A percentile compares a stretch with the other conserved stretches of the same genome.
phyloP scores from a whole-genome alignment of 2,888 invertebrate genomes.

The Ectemnius lituratus region DNA sequence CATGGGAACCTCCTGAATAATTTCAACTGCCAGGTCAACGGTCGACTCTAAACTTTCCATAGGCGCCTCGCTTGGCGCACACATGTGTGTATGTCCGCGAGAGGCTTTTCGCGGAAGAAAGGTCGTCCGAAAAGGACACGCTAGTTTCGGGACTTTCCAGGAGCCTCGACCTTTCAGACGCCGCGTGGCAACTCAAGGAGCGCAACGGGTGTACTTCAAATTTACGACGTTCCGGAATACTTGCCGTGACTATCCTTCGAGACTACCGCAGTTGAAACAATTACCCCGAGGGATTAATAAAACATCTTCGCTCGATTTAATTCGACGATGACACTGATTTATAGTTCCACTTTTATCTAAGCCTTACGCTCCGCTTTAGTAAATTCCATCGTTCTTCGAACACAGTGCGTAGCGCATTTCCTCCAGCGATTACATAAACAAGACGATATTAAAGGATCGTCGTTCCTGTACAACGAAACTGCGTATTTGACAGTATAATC shows the following conservation, averaged over 20 bases:
- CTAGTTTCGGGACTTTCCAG: conserved; percentile 38
- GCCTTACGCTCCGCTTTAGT: too few relatives aligned
- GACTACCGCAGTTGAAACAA: background rate
- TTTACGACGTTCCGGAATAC: conserved; percentile 39
- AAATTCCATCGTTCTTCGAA: too few relatives aligned
- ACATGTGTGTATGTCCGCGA: conserved; percentile 20
- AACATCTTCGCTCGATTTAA: conserved; percentile 9
- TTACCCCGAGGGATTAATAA: conserved; percentile 16
- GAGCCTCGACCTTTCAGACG: conserved; percentile 34
- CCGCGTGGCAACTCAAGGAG: conserved; percentile 1
- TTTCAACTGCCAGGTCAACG: conserved; percentile 45
- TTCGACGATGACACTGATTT: conserved; percentile 12
- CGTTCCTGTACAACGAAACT: background rate
- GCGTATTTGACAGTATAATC: background rate
- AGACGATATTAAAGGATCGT: background rate
- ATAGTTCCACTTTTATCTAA: background rate
- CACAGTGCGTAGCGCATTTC: too few relatives aligned
- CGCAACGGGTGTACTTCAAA: conserved; percentile 31
- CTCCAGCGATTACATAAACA: background rate
- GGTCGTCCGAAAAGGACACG: conserved; percentile 48
- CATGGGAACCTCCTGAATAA: conserved; percentile 46
- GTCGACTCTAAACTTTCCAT: conserved; percentile 39
- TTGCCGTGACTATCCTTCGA: background rate
- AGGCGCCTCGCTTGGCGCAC: conserved; percentile 15
- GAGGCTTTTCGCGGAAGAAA: conserved; percentile 45